Evolutionary conservation across 2,113 vertebrate species (phyloP).

Genomic region (Alethe diademata): DNA sequence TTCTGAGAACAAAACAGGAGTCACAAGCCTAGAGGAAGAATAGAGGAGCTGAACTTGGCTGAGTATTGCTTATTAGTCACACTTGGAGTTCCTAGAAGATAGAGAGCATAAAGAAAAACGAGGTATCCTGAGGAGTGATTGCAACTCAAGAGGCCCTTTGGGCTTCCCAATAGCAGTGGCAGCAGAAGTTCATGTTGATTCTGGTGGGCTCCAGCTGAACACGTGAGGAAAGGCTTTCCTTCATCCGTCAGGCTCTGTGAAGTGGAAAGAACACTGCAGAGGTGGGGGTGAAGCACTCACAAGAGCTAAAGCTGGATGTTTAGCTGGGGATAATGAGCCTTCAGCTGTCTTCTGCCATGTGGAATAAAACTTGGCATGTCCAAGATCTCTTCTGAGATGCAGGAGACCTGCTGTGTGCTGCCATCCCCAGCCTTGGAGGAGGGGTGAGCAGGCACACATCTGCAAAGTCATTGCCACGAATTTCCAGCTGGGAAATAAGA

Average conservation of each 20-base stretch:
- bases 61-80: neutral
- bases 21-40: neutral
- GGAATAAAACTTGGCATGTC: neutral
- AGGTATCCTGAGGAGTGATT: conserved; percentile 23
- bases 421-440: neutral
- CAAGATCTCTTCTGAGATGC: neutral
- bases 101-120: neutral
- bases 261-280: conserved; percentile 53
- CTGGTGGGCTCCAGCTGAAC: conserved; percentile 31
- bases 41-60: neutral
- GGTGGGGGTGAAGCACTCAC: conserved; percentile 41
- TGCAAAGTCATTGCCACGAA: neutral
- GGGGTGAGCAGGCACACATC: neutral
- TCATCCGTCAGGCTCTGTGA: conserved; percentile 56
- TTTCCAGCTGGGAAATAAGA: neutral
- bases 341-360: neutral
- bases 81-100: neutral
- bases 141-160: conserved; percentile 19
- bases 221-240: conserved; percentile 29
- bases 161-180: conserved; percentile 61
- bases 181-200: conserved; percentile 51
- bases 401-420: neutral
- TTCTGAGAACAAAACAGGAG: neutral
- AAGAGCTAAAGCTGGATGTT: conserved; percentile 61
- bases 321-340: conserved; percentile 33